These are phyloP conservation scores for Acrocephalus kingi DNA, from an alignment of 2,113 vertebrate species.

Conservation along the genomic window DNA sequence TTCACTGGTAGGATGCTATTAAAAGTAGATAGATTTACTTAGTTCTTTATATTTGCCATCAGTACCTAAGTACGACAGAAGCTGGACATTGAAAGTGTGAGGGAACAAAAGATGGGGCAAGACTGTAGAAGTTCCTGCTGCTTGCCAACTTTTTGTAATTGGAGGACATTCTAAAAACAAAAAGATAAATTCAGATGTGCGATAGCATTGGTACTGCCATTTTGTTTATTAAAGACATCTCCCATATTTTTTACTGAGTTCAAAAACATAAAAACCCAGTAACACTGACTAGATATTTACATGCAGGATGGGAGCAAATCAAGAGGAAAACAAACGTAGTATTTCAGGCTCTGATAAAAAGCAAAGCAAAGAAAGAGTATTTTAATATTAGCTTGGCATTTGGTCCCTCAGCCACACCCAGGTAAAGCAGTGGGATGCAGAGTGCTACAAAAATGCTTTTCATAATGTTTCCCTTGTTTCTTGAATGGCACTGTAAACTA, in stretches of 20 bases:
- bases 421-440: not conserved
- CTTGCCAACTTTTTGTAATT: not conserved
- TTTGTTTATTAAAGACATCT: not conserved
- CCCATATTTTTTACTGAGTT: not conserved
- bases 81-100: not conserved
- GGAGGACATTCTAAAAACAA: not conserved
- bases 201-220: not conserved
- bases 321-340: not conserved
- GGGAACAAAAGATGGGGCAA: not conserved
- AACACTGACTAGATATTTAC: not conserved
- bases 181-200: not conserved
- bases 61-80: not conserved
- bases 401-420: not conserved
- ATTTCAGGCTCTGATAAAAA: not conserved
- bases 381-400: not conserved
- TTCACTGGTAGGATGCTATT: not conserved
- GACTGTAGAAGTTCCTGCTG: not conserved
- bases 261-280: not conserved
- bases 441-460: not conserved
- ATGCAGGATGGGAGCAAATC: not conserved
- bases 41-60: not conserved
- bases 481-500: not conserved
- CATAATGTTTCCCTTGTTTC: not conserved
- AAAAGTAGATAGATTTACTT: not conserved
- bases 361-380: not conserved